These are phyloP conservation scores for Serilophus lunatus DNA, from an alignment of 2,113 vertebrate species.

Conservation along the genomic window DNA sequence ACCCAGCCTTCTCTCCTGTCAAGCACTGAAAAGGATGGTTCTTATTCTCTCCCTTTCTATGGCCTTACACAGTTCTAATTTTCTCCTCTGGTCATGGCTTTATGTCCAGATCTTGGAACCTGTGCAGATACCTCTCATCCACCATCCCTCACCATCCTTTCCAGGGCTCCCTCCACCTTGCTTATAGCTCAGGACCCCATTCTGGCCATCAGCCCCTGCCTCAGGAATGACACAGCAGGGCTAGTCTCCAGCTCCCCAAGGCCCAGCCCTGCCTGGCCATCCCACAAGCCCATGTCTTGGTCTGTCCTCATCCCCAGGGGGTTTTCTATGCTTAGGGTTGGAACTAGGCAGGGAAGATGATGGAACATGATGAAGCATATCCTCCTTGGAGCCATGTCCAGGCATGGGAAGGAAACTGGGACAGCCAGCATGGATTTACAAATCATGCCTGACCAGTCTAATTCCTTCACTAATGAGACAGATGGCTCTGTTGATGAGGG, in stretches of 20 bases:
- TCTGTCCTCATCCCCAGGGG: background rate
- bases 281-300: accelerated
- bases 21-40: background rate
- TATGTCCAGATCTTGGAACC: background rate
- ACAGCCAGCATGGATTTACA: background rate
- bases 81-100: background rate
- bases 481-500: background rate
- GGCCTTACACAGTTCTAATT: background rate
- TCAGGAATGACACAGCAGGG: background rate
- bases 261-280: too few relatives aligned
- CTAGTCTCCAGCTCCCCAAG: background rate
- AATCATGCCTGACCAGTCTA: background rate
- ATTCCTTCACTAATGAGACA: background rate
- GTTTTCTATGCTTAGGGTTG: accelerated
- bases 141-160: background rate
- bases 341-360: background rate
- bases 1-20: background rate
- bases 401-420: background rate
- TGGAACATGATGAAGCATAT: background rate
- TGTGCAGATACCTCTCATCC: background rate
- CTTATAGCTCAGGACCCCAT: background rate
- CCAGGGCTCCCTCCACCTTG: accelerated
- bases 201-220: background rate
- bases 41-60: background rate
- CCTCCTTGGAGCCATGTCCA: background rate